Evolutionary conservation across 2,797 vertebrate genomes (phyloP).

Genomic region (Myripristis jacobus): DNA sequence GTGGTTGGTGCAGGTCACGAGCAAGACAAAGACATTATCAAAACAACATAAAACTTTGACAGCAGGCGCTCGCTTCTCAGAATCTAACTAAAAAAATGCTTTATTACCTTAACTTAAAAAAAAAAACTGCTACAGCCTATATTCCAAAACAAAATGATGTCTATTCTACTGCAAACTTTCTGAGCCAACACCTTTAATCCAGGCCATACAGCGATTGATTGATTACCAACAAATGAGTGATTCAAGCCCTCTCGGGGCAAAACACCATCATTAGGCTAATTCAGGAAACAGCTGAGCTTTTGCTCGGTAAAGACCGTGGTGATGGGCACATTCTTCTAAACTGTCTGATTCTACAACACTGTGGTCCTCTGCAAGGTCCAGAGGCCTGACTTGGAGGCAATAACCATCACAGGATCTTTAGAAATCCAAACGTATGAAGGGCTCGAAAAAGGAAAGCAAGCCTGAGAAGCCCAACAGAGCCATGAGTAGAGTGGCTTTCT

Average conservation of each 20-base stretch:
- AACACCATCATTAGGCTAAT: conserved; percentile 33
- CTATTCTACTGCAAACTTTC: conserved; percentile 1
- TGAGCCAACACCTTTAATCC: conserved; percentile 9
- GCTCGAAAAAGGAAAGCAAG: conserved; percentile 21
- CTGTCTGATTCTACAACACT: conserved; percentile 14
- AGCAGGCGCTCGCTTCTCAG: background rate
- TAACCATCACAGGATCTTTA: background rate
- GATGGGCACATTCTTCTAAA: conserved; percentile 29
- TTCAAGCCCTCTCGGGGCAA: conserved; percentile 34
- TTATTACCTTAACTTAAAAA: background rate
- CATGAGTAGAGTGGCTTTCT: conserved; percentile 58
- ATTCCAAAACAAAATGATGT: background rate
- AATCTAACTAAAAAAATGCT: background rate
- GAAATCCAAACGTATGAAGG: conserved; percentile 8
- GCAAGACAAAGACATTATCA: background rate
- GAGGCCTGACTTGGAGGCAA: background rate
- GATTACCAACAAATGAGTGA: conserved; percentile 39
- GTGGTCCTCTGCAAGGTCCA: background rate
- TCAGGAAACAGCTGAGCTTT: conserved; percentile 62
- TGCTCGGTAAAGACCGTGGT: conserved; percentile 37
- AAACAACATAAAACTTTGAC: background rate
- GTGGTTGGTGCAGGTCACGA: conserved; percentile 39
- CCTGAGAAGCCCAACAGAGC: conserved; percentile 18
- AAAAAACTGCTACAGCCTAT: background rate
- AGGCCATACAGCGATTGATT: conserved; percentile 28